phyloP scores from a whole-genome alignment of 2,888 invertebrate genomes.

The Hartigia nigra region DNA sequence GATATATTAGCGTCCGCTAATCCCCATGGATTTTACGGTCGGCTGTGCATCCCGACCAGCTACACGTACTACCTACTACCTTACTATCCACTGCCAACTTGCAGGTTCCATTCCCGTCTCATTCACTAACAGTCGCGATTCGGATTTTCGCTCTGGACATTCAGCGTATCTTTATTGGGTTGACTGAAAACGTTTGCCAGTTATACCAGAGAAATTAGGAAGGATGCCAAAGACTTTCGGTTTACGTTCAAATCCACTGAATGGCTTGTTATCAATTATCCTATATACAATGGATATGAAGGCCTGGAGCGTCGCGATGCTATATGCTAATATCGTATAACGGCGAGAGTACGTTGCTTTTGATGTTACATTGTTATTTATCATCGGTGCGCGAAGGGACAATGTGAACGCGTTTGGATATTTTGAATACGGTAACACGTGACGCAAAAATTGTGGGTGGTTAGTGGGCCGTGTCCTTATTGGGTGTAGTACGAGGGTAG shows the following conservation, averaged over 20 bases:
- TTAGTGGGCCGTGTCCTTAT: conserved; percentile 57
- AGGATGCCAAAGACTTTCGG: neutral
- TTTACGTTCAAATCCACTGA: neutral
- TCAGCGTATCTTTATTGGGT: neutral
- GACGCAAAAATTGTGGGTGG: conserved; percentile 59
- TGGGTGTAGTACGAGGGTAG: conserved; percentile 41
- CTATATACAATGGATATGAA: neutral
- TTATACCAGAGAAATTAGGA: neutral
- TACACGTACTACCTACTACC: conserved; percentile 6
- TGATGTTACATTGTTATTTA: neutral
- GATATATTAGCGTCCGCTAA: conserved; percentile 63
- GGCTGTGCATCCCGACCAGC: conserved; percentile 48
- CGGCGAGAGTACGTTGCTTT: neutral
- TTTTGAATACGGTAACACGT: conserved; percentile 56
- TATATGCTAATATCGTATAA: neutral
- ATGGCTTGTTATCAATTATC: neutral
- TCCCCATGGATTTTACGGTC: conserved; percentile 60
- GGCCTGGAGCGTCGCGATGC: neutral
- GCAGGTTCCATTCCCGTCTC: conserved; percentile 3
- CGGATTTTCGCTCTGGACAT: neutral
- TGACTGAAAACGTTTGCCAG: neutral
- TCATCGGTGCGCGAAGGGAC: conserved; percentile 10
- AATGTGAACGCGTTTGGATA: conserved; percentile 44
- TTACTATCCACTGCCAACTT: neutral
- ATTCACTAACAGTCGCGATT: conserved; percentile 10